phyloP scores from a whole-genome alignment of 1,140 invertebrate species.

The Hycleus phaleratus region DNA sequence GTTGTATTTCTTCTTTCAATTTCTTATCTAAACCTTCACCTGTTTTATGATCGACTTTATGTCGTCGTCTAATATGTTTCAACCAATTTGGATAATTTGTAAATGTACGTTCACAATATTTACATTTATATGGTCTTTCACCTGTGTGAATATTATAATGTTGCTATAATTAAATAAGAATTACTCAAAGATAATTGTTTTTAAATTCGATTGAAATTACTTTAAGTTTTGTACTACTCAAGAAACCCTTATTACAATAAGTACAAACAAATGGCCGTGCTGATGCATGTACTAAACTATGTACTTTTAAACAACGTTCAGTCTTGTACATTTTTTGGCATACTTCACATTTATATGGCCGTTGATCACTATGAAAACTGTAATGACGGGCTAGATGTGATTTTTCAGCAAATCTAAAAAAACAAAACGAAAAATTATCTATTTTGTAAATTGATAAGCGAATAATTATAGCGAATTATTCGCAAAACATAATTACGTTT shows the following conservation, averaged over 20 bases:
- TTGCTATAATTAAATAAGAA: conserved; percentile 35
- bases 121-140: conserved; percentile 47
- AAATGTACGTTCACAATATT: conserved; percentile 48
- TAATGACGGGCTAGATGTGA: conserved; percentile 45
- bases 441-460: no score
- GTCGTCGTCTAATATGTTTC: conserved; percentile 48
- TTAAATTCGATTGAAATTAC: conserved; percentile 15
- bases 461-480: no score
- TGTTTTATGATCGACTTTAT: conserved; percentile 48
- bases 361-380: conserved; percentile 43
- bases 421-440: background rate
- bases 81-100: conserved; percentile 51
- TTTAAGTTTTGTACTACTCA: conserved; percentile 46
- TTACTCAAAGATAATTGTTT: background rate
- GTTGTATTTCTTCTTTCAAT: conserved; percentile 24
- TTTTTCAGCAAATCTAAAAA: conserved; percentile 43
- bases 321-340: conserved; percentile 37
- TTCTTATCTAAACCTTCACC: conserved; percentile 42
- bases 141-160: conserved; percentile 50
- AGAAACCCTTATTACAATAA: conserved; percentile 46
- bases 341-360: conserved; percentile 39
- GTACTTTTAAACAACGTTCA: conserved; percentile 46
- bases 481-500: conserved; percentile 25
- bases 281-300: conserved; percentile 43
- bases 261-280: conserved; percentile 43